Base-by-base conservation (phyloP, 2,888 invertebrate species). In the Griposia aprilina region DNA sequence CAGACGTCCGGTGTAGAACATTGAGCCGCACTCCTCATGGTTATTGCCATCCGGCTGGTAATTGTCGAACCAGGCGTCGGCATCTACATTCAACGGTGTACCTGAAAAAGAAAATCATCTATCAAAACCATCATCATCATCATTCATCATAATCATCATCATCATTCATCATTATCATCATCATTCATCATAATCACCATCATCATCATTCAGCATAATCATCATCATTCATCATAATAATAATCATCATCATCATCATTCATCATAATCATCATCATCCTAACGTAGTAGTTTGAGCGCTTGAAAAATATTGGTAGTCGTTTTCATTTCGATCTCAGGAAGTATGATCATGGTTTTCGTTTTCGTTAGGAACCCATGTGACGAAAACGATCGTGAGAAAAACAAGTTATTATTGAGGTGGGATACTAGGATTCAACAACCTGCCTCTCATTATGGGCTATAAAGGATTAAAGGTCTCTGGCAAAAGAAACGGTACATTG, bases 1-100 rank as follows among this genome's bases (percentile, higher is more conserved):
- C 1, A 95, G 89, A 0, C 87, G 83, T 4, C 95, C 95, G 52
- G 91, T 90, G 89, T 91, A 94, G 83, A 94, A 94, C 94, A 96
- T 95, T 6, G 94, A 92, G 17, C 96, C 80, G 13, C 78, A 78
- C 41, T 80, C 10, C 11, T 36, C 30, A 36, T 36, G 3, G 30
- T n/a, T 23, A 2, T 59, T 1, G 17, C 13, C 92, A 66, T 95
- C 95, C 0, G 96, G 95, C 67, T 95, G 94, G 2, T 90, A 85
- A 67, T 87, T 82, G 6, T 92, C 92, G 93, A 95, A 95, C 15
- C 85, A 85, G 0, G 65, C 50, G 74, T 94, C 94, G 0, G 93
- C 94, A 52, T 91, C 91, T 13, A 50, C 2, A 78, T 8, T 57
- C 26, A 78, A 11, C 1, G 55, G 26, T 57, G 23, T n/a, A 57